Evolutionary conservation across 2,113 vertebrate genomes (phyloP).

Genomic region (Oreochromis niloticus): DNA sequence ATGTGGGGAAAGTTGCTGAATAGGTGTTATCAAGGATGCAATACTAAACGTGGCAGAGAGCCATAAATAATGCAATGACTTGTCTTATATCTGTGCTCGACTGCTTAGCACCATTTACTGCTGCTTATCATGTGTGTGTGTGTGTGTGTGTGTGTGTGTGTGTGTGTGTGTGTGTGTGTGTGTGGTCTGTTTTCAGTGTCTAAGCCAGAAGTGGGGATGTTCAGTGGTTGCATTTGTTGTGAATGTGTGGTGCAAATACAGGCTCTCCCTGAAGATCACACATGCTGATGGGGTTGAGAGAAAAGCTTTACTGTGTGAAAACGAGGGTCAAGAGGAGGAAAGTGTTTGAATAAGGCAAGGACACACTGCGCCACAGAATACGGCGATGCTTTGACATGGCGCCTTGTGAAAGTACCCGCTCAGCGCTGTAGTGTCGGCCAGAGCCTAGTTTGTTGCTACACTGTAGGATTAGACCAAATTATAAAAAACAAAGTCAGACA

Average conservation of each 20-base stretch:
- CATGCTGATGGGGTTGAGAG: slow-evolving; percentile 1
- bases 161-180: background rate
- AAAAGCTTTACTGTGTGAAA: background rate
- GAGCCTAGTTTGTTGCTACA: background rate
- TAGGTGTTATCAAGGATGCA: slow-evolving; percentile 60
- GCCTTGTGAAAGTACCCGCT: background rate
- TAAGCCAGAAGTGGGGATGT: background rate
- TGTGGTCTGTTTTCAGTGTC: background rate
- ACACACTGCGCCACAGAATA: background rate
- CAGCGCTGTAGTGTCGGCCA: background rate
- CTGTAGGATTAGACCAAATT: background rate
- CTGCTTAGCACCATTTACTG: slow-evolving; percentile 67
- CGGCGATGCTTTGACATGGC: background rate
- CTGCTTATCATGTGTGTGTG: slow-evolving; percentile 20
- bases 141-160: background rate
- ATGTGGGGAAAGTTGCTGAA: slow-evolving; percentile 54
- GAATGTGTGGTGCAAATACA: slow-evolving; percentile 24
- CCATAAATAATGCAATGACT: slow-evolving; percentile 69
- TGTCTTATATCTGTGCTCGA: slow-evolving; percentile 52
- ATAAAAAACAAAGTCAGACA: background rate
- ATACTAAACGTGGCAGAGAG: slow-evolving; percentile 43
- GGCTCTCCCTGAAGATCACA: background rate
- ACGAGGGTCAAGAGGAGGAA: slow-evolving; percentile 1
- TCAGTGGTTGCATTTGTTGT: slow-evolving; percentile 23
- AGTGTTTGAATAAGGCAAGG: background rate